A percentile compares a stretch with the other conserved stretches of the same genome.
phyloP scores from a whole-genome alignment of 2,797 vertebrate genomes.

The Acanthis flammea region DNA sequence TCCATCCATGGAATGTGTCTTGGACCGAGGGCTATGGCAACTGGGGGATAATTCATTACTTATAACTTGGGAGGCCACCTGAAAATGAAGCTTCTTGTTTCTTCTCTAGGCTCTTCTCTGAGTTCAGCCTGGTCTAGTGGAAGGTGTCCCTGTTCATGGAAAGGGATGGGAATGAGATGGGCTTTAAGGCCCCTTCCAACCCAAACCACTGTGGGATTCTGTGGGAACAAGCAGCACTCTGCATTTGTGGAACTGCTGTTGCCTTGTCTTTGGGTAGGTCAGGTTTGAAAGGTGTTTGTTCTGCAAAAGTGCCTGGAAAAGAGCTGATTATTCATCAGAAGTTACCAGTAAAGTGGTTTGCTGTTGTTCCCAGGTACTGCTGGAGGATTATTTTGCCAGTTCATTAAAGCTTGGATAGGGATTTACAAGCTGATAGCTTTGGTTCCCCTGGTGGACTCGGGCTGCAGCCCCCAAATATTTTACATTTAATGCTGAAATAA shows the following conservation, averaged over 20 bases:
- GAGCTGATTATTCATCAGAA: neutral
- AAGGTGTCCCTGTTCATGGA: neutral
- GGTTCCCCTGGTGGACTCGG: neutral
- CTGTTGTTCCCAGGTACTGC: neutral
- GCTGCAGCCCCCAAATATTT: neutral
- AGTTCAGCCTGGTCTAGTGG: neutral
- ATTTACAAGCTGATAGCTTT: neutral
- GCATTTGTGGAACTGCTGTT: neutral
- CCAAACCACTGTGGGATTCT: neutral
- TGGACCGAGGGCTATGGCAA: neutral
- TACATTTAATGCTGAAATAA: neutral
- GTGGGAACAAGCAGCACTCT: accelerated
- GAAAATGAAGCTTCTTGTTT: neutral
- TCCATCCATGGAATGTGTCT: neutral
- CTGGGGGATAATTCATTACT: neutral
- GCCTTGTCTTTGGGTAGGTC: neutral
- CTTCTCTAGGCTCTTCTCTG: neutral
- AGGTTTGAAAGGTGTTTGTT: neutral
- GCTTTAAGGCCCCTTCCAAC: neutral
- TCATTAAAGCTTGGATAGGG: neutral
- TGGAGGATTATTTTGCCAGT: neutral
- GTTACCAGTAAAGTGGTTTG: neutral
- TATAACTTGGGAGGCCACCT: neutral
- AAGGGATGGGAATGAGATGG: neutral
- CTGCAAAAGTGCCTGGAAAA: neutral